Conservation (phyloP, 2,888 invertebrate genomes). For the Boloria selene region DNA sequence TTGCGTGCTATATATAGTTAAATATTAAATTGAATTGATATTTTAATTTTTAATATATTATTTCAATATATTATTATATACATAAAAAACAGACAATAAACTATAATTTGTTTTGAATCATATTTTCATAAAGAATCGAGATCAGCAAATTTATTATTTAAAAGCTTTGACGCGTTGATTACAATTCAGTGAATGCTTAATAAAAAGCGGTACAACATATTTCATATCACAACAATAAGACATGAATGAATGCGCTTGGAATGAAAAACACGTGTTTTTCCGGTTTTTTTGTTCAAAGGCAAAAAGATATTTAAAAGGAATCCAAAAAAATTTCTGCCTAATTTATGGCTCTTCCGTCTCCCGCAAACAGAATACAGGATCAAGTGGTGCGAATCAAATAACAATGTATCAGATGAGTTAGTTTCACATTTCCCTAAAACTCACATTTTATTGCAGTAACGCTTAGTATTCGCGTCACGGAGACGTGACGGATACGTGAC, state of each 20-base stretch:
- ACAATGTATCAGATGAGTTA: constrained; percentile 26
- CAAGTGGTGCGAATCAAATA: constrained; percentile 32
- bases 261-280: constrained; percentile 17
- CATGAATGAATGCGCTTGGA: constrained; percentile 6
- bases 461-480: constrained; percentile 36
- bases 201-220: neutral
- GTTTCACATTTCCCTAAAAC: constrained; percentile 28
- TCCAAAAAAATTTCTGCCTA: constrained; percentile 13
- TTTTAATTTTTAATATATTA: no score
- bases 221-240: neutral
- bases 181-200: constrained; percentile 7
- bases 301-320: constrained; percentile 17
- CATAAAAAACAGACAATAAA: no score
- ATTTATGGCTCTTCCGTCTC: constrained; percentile 6
- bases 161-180: constrained; percentile 3
- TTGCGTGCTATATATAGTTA: no score
- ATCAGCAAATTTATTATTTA: neutral
- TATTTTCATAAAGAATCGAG: neutral
- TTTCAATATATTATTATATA: no score
- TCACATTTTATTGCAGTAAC: constrained; percentile 36
- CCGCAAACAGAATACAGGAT: constrained; percentile 27
- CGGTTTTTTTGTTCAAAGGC: constrained; percentile 12
- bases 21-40: no score
- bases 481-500: constrained; percentile 37
- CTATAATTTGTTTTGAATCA: no score